Evolutionary conservation across 2,797 vertebrate species (phyloP), one percentile per base, ranked within the genome.

Genomic region (Sphenopsis melanotis): DNA sequence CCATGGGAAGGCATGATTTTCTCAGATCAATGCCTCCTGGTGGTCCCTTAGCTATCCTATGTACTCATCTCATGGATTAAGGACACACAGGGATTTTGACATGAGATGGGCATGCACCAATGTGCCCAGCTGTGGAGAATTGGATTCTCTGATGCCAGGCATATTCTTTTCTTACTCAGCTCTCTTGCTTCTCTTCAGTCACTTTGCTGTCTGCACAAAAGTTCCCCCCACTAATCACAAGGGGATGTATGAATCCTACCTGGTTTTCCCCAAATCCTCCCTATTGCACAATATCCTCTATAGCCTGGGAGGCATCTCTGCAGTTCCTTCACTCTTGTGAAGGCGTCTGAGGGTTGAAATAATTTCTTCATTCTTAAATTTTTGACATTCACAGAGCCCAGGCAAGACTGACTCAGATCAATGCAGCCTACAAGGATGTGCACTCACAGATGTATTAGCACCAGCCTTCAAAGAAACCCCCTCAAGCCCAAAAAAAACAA

Each of bases 391-490:
- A 52, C 11, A 53, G 6, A 47, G 55, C 68, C 63, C 46, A 57
- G 56, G 70, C 39, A 59, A 91, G 71, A 34, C 68, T 77, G 55
- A 64, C 84, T 94, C 55, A 39, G 70, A 96, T 87, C 83, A 84
- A 14, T 56, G 81, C 74, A 64, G 53, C 66, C 55, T 91, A 59
- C 42, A 53, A 82, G 41, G 26, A 15, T 63, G 37, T 1, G 0
- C 11, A 10, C 69, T 79, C 70, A 56, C 29, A 89, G 39, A 49
- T 0, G 0, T 64, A 90, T 52, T 61, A 89, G 42, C 83, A 59
- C 17, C 68, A 85, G n/a, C 49, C 81, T 95, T 94, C 94, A 95
- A 95, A 94, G 91, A 30, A 95, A 91, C 8, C 12, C 86, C 88
- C 83, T 93, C 82, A 66, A 92, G 93, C 72, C 64, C 87, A 78